Conservation (phyloP, 2,888 invertebrate genomes). For the Aromia moschata region DNA sequence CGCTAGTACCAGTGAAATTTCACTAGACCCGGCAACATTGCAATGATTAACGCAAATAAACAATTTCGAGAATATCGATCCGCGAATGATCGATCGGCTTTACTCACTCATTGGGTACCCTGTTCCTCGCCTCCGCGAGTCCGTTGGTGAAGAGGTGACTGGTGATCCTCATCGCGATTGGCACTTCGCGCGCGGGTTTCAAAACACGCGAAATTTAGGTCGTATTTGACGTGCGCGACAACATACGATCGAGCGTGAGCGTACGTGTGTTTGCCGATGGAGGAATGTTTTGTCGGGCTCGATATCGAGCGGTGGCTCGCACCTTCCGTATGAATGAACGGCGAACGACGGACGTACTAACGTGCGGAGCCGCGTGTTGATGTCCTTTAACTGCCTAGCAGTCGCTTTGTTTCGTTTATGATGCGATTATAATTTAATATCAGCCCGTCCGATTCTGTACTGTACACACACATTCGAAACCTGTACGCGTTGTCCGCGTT, state of each 20-base stretch:
- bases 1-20: too few species aligned
- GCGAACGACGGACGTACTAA: constrained; percentile 19
- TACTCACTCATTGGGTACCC: constrained; percentile 23
- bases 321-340: constrained; percentile 20
- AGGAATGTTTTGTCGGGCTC: neutral
- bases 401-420: neutral
- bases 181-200: constrained; percentile 4
- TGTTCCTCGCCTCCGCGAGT: constrained; percentile 9
- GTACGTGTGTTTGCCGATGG: neutral
- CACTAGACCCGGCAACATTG: too few species aligned
- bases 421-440: neutral
- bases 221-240: too few species aligned
- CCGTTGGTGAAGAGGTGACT: constrained; percentile 15
- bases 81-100: too few species aligned
- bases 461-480: too few species aligned
- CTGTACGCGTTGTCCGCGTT: too few species aligned
- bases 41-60: too few species aligned
- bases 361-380: constrained; percentile 1
- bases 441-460: too few species aligned
- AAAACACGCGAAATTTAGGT: constrained; percentile 6
- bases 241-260: too few species aligned
- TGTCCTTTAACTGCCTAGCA: neutral
- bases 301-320: neutral
- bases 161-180: constrained; percentile 16
- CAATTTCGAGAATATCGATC: too few species aligned